Evolutionary conservation across 2,113 vertebrate species (phyloP).

Genomic region (Penelope pileata): DNA sequence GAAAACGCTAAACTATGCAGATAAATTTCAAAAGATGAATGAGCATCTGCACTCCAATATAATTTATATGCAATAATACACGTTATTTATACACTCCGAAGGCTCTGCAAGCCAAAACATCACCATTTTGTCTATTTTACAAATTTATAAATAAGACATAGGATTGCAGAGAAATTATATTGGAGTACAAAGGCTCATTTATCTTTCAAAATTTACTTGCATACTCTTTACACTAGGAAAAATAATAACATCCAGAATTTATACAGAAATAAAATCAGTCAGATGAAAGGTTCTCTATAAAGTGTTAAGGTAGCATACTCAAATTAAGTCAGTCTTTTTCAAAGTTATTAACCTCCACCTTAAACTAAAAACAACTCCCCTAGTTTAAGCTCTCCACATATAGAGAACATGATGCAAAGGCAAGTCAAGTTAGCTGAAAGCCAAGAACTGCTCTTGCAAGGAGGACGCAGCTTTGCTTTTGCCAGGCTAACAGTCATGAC

Average conservation of each 20-base stretch:
- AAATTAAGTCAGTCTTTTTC: not conserved
- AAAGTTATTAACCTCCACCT: not conserved
- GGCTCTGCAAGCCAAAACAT: conserved; percentile 49
- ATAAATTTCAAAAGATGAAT: conserved; percentile 64
- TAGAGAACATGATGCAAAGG: not conserved
- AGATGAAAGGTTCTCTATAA: not conserved
- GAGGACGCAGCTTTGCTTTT: not conserved
- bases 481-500: not conserved
- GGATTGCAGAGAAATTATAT: conserved; percentile 54
- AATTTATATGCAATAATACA: conserved; percentile 64
- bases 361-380: not conserved
- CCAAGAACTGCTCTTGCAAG: not conserved
- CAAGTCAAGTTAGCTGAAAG: not conserved
- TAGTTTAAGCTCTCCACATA: not conserved
- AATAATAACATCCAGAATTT: conserved; percentile 25
- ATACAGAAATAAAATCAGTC: conserved; percentile 23
- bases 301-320: not conserved
- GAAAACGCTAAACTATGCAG: not conserved
- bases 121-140: conserved; percentile 56
- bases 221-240: conserved; percentile 22
- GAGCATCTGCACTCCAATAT: conserved; percentile 41
- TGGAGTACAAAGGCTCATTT: conserved; percentile 42
- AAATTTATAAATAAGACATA: conserved; percentile 58
- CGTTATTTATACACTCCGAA: conserved; percentile 60
- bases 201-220: conserved; percentile 48